These are phyloP conservation scores for Knipowitschia caucasica DNA, from an alignment of 2,797 vertebrate species.

Conservation along the genomic window DNA sequence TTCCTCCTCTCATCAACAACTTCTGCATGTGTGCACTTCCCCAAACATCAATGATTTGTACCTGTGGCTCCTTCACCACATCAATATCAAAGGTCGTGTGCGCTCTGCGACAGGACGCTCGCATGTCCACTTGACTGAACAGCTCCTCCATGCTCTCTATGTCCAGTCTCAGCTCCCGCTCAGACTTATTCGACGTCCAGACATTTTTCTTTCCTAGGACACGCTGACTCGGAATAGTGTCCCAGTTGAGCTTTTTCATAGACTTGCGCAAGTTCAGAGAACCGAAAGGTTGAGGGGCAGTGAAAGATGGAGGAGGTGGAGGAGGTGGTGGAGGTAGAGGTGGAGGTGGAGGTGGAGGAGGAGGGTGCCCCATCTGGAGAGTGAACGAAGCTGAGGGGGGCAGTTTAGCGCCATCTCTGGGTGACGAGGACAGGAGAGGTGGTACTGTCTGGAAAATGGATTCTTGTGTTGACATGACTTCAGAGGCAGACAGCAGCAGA, in stretches of 20 bases:
- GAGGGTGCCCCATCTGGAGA: conserved; percentile 5
- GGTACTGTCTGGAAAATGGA: conserved; percentile 39
- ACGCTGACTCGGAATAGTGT: conserved; percentile 75
- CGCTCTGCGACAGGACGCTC: conserved; percentile 19
- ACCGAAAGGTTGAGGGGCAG: conserved; percentile 23
- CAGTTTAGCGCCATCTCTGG: conserved; percentile 21
- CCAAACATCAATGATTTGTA: conserved; percentile 16
- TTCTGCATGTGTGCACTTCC: not conserved
- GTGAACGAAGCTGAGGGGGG: conserved; percentile 10
- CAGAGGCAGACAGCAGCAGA: conserved; percentile 3
- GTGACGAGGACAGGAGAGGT: conserved; percentile 20
- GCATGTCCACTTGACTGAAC: conserved; percentile 73
- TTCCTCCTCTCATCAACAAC: conserved; percentile 21
- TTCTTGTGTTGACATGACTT: conserved; percentile 59
- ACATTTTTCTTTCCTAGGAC: conserved; percentile 77
- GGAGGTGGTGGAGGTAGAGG: conserved; percentile 27
- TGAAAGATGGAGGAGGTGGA: conserved; percentile 27
- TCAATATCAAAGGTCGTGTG: conserved; percentile 41
- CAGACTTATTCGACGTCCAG: conserved; percentile 68
- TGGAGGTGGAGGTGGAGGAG: conserved; percentile 18
- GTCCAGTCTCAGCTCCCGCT: conserved; percentile 73
- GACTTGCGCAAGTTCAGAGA: conserved; percentile 54
- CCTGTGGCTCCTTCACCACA: conserved; percentile 46
- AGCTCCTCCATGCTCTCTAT: conserved; percentile 79
- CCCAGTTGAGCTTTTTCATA: conserved; percentile 84